Evolutionary conservation across 2,797 vertebrate genomes (phyloP), one percentile per base, ranked within the genome.

Genomic region (Cottoperca gobio): DNA sequence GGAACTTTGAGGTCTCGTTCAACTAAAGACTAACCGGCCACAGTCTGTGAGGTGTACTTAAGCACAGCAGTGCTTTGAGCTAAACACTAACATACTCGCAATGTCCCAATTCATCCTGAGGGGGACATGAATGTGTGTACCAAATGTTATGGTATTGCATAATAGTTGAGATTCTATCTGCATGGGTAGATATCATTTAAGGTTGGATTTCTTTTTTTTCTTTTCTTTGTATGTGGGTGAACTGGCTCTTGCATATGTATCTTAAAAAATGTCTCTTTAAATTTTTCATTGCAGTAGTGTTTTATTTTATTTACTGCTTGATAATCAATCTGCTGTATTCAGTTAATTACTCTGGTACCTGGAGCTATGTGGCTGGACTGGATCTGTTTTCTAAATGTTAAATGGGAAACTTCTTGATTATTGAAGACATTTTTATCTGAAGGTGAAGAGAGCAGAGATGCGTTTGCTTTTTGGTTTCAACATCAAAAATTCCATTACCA

Each of bases 401-500:
- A 71, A 73, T 53, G 8, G 62, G 54, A 53, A 49, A 21, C 42
- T 17, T 45, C 37, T 54, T 37, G 40, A 73, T 43, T 57, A 69
- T 45, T 66, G 8, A 48, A 72, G 10, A 26, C 3, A 42, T 64
- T 57, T 61, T 59, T 21, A 70, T 68, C 45, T 45, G 13, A 73
- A 58, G 21, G 37, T 58, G 59, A 61, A 61, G 33, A 35, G 31
- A 43, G 77, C 26, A 55, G 26, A 1, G 6, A 39, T 48, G 58
- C 52, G 48, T 31, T 14, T 70, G 54, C 71, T 61, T 79, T 79
- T 71, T 54, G 26, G 43, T 48, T 74, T 40, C 40, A n/a, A n/a
- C 46, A 57, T 66, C 60, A 76, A 68, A 76, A 78, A 48, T 65
- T 61, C 57, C 46, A 78, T 78, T 45, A 75, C 46, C 19, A 66